phyloP scores from a whole-genome alignment of 1,140 invertebrate genomes.

The Lepidurus couesii region DNA sequence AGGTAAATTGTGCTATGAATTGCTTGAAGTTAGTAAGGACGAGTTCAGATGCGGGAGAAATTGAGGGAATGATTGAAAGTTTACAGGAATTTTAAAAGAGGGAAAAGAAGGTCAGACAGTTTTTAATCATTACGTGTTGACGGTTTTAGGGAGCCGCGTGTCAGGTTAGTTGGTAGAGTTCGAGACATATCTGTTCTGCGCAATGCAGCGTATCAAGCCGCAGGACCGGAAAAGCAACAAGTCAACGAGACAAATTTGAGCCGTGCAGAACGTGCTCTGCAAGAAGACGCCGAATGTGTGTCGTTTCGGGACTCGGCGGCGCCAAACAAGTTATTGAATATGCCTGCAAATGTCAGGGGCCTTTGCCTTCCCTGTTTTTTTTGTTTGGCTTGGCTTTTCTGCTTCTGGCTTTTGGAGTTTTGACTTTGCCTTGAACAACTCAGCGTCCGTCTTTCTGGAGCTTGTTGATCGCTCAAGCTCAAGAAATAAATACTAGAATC shows the following conservation, averaged over 20 bases:
- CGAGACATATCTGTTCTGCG: slow-evolving; percentile 1
- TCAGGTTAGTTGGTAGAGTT: not conserved
- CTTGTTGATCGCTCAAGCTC: not conserved
- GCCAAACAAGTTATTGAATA: slow-evolving; percentile 17
- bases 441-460: not conserved
- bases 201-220: slow-evolving; percentile 11
- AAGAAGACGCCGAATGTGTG: slow-evolving; percentile 18
- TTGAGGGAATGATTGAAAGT: no score
- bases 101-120: not conserved
- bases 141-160: slow-evolving; percentile 12
- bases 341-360: slow-evolving; percentile 17
- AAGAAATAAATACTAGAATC: not conserved
- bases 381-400: not conserved
- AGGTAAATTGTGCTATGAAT: no score
- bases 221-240: slow-evolving; percentile 1
- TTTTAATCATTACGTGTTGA: not conserved
- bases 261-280: slow-evolving; percentile 20
- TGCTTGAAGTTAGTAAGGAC: no score
- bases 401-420: not conserved
- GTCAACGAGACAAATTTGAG: slow-evolving; percentile 22
- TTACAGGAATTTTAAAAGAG: not conserved
- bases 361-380: not conserved
- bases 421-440: not conserved
- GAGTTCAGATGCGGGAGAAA: no score
- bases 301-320: slow-evolving; percentile 20